Evolutionary conservation across 1,140 invertebrate species (phyloP).

Genomic region (Phortica variegata): DNA sequence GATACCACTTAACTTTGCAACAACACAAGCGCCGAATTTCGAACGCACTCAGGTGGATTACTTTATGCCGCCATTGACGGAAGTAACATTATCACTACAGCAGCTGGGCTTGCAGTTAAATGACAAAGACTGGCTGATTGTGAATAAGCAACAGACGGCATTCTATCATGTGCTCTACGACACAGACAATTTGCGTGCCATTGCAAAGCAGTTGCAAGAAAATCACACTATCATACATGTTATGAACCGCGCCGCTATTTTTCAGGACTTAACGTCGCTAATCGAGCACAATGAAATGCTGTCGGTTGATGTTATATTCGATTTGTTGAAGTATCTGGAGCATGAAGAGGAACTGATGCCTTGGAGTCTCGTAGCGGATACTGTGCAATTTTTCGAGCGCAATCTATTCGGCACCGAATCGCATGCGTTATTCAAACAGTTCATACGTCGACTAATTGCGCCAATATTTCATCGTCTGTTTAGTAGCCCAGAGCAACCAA

Average conservation of each 20-base stretch:
- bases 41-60: constrained; percentile 53
- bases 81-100: constrained; percentile 26
- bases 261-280: constrained; percentile 60
- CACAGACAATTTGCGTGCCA: constrained; percentile 57
- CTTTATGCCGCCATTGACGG: constrained; percentile 36
- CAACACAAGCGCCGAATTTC: constrained; percentile 54
- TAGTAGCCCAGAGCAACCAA: neutral
- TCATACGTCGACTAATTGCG: constrained; percentile 31
- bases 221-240: constrained; percentile 59
- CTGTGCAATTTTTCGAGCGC: constrained; percentile 17
- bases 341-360: constrained; percentile 61
- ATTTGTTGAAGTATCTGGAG: constrained; percentile 62
- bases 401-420: constrained; percentile 41
- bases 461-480: constrained; percentile 36
- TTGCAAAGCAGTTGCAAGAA: constrained; percentile 58
- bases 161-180: constrained; percentile 71
- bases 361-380: constrained; percentile 59
- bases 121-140: constrained; percentile 60
- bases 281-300: constrained; percentile 52
- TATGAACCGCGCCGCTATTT: constrained; percentile 65
- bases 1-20: constrained; percentile 63
- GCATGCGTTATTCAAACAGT: constrained; percentile 55
- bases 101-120: constrained; percentile 30
- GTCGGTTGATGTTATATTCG: constrained; percentile 41
- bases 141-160: constrained; percentile 65